phyloP scores from a whole-genome alignment of 2,888 invertebrate species.

The Amphipoea lucens region DNA sequence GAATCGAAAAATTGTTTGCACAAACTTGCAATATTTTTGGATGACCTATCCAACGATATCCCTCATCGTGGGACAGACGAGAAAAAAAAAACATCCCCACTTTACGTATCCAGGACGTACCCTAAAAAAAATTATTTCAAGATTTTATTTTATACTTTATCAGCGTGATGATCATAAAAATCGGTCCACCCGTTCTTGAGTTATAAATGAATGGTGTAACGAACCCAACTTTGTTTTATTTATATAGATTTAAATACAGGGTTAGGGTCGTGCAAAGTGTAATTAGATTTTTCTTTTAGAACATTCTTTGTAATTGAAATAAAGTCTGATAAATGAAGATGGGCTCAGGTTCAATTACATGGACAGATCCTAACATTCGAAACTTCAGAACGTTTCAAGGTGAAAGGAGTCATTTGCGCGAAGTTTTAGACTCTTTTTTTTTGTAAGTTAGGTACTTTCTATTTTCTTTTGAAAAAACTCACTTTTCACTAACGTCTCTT shows the following conservation, averaged over 20 bases:
- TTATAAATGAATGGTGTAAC: too few relatives aligned
- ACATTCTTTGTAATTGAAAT: conserved; percentile 8
- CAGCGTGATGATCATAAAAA: too few relatives aligned
- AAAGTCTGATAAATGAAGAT: conserved; percentile 1
- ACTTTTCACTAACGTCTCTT: neutral
- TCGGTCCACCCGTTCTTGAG: too few relatives aligned
- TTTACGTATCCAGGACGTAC: too few relatives aligned
- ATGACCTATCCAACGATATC: too few relatives aligned
- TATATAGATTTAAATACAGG: neutral
- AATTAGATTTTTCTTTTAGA: neutral
- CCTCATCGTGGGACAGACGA: too few relatives aligned
- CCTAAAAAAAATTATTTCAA: too few relatives aligned
- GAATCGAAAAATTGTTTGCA: too few relatives aligned
- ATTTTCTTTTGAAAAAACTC: neutral
- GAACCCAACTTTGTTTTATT: too few relatives aligned
- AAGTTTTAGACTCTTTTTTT: neutral
- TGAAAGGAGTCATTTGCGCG: neutral
- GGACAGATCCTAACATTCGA: neutral
- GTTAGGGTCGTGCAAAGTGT: neutral
- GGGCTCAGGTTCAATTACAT: neutral
- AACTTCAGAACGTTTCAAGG: neutral
- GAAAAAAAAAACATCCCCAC: too few relatives aligned
- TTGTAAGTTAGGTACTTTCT: neutral
- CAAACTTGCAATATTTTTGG: too few relatives aligned
- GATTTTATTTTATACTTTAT: too few relatives aligned